Base-by-base conservation (phyloP, 2,797 vertebrate genomes). In the Propithecus perrieri region DNA sequence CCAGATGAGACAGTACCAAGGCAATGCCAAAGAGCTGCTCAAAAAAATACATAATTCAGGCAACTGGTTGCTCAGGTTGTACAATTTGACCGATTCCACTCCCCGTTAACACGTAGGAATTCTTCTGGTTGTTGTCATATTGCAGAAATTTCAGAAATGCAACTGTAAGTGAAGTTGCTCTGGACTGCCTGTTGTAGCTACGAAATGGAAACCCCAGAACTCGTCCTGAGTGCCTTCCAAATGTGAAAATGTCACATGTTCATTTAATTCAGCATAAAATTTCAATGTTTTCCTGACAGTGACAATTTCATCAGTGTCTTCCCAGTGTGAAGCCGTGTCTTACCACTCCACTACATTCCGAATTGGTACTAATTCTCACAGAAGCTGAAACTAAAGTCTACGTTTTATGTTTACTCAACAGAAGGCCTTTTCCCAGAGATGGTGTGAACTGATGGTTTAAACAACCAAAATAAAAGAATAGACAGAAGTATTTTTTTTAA, bases 281-380 rank as follows among this genome's bases (percentile, higher is more conserved):
- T 14, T 50, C 80, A 57, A 8, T 38, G 43, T 86, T 94, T 72
- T 63, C 46, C 59, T 83, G 61, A 22, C 41, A n/a, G 24, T 67
- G 83, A 86, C 67, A 69, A 93, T 87, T 48, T 79, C 28, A 89
- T 83, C 71, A 18, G 26, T 28, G 75, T 24, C 75, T 78, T 85
- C 89, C 43, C 75, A 74, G 35, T 20, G 12, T 53, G 76, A 94
- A 72, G 46, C 75, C 7, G 1, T 1, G 22, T 76, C 74, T 96
- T 85, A 33, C 20, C 38, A 12, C 46, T 22, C 9, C 8, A n/a
- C 41, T 69, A 74, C 33, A 41, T 76, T 93, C 63, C 65, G 86
- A 91, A 89, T 63, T 17, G 80, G 79, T 69, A 65, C 61, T 78
- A n/a, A 89, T 81, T 79, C 55, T 57, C 38, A 96, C 59, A 84